Conservation (phyloP, 2,113 vertebrate species). For the Chlamydotis undulata region DNA sequence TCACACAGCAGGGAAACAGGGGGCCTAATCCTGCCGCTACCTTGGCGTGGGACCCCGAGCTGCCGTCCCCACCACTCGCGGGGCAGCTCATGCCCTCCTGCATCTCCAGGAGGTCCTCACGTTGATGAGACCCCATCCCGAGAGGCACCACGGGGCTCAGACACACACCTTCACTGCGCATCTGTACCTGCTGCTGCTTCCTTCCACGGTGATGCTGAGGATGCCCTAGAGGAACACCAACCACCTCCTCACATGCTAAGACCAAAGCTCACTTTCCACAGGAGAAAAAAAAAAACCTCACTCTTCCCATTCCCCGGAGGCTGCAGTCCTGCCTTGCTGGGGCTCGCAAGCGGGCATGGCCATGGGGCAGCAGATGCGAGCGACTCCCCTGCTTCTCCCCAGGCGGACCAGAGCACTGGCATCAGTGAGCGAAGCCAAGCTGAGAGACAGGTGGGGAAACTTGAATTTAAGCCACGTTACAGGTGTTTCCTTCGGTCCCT, state of each 20-base stretch:
- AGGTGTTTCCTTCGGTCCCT: slow-evolving; percentile 20
- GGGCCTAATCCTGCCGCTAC: neutral
- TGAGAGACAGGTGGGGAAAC: neutral
- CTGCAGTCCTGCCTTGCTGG: neutral
- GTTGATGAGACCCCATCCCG: neutral
- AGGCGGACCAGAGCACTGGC: fast-evolving
- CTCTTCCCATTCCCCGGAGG: neutral
- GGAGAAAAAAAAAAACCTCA: neutral
- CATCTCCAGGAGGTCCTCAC: neutral
- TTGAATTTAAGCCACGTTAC: neutral
- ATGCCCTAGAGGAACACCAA: no score
- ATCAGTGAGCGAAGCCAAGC: neutral
- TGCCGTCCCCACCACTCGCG: neutral
- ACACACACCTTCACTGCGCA: neutral
- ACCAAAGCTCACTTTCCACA: neutral
- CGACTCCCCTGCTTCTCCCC: fast-evolving
- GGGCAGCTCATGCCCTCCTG: neutral
- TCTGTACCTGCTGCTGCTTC: neutral
- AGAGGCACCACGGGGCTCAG: neutral
- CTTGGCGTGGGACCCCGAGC: fast-evolving
- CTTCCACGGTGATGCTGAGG: fast-evolving
- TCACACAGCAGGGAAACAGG: neutral
- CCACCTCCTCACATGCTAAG: fast-evolving
- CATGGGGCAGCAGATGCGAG: fast-evolving
- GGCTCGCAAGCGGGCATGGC: fast-evolving